Evolutionary conservation across 1,140 invertebrate genomes (phyloP).

Genomic region (Brachionus asplanchnoidis): DNA sequence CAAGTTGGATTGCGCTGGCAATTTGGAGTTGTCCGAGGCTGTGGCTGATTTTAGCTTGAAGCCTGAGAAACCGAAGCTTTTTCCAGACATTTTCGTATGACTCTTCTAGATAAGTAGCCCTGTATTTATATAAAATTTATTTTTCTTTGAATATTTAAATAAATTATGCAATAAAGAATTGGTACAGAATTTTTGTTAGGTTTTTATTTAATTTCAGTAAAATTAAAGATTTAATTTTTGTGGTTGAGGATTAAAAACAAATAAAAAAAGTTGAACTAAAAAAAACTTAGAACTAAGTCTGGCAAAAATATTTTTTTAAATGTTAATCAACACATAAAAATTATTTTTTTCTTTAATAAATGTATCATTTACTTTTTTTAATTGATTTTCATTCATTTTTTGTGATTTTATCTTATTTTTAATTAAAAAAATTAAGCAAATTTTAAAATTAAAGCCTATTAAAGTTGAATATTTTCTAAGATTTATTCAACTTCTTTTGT

Average conservation of each 20-base stretch:
- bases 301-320: no score
- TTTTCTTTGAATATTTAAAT: neutral
- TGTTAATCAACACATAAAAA: no score
- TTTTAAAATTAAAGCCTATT: no score
- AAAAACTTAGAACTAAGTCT: no score
- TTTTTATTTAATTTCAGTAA: neutral
- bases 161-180: neutral
- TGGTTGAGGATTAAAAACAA: neutral
- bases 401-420: no score
- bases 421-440: no score
- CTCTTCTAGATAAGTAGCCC: neutral
- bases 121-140: neutral
- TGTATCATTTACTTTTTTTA: no score
- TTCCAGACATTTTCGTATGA: neutral
- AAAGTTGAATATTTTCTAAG: no score
- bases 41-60: neutral
- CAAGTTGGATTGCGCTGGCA: neutral
- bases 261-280: neutral
- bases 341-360: no score
- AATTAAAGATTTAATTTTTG: no score
- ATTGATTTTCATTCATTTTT: no score
- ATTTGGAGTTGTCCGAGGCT: neutral
- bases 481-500: no score
- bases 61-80: slow-evolving; percentile 1
- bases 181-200: neutral